A percentile compares a stretch with the other conserved stretches of the same genome.
These are phyloP conservation scores for Glandiceps talaboti DNA, from an alignment of 53 echinoderm and acorn worm genomes.

Conservation along the genomic window DNA sequence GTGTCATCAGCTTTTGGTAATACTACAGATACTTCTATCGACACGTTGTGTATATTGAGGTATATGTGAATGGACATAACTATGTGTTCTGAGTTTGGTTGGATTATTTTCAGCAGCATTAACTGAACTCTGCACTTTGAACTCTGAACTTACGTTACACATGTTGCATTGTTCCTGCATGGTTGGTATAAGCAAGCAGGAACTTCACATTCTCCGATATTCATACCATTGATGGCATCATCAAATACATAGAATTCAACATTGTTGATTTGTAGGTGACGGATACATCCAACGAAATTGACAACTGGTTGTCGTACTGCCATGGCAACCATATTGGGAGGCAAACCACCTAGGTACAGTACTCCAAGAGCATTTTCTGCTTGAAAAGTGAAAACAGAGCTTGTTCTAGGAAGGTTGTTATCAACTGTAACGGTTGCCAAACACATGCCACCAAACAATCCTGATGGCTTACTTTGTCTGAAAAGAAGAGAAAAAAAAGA, in stretches of 20 bases:
- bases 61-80: no score
- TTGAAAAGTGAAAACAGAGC: not conserved
- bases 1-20: no score
- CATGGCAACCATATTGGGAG: not conserved
- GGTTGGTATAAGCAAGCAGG: conserved; percentile 34
- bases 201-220: conserved; percentile 32
- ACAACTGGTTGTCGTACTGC: conserved; percentile 23
- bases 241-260: conserved; percentile 32
- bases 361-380: not conserved
- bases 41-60: no score
- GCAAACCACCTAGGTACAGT: not conserved
- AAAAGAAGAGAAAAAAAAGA: not conserved
- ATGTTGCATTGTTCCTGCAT: conserved; percentile 47
- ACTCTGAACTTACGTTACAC: conserved; percentile 38
- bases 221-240: conserved; percentile 34
- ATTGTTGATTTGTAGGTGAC: conserved; percentile 40
- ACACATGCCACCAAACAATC: conserved; percentile 7
- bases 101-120: no score
- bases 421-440: not conserved
- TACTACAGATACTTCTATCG: no score
- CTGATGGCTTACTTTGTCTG: not conserved
- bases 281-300: conserved; percentile 33
- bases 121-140: no score
- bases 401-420: not conserved
- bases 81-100: no score